Conservation (phyloP, 2,797 vertebrate genomes). For the Heteromormyrus szaboi region DNA sequence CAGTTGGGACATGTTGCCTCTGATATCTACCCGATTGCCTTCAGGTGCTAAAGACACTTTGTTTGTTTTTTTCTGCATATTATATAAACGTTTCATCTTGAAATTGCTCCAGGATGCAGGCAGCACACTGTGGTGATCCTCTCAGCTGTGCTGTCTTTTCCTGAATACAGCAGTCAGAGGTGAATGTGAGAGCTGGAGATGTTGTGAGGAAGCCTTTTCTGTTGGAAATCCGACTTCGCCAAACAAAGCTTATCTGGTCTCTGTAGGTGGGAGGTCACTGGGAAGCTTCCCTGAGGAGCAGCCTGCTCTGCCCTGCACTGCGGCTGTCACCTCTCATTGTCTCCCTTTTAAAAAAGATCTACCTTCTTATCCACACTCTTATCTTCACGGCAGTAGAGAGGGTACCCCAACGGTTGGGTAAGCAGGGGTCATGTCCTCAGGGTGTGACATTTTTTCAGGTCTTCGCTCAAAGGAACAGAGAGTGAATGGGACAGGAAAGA, state of each 20-base stretch:
- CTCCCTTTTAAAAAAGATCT: background rate
- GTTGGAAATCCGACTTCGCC: background rate
- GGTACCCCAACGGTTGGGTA: background rate
- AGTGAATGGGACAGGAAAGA: background rate
- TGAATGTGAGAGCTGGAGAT: background rate
- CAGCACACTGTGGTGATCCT: background rate
- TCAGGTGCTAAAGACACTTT: background rate
- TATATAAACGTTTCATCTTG: background rate
- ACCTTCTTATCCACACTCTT: background rate
- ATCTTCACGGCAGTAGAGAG: background rate
- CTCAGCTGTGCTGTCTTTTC: background rate
- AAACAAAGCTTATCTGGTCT: conserved; percentile 2
- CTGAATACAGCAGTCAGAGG: background rate
- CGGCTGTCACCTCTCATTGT: background rate
- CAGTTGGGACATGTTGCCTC: background rate
- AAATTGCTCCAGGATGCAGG: background rate
- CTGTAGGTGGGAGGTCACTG: background rate
- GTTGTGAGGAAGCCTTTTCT: background rate
- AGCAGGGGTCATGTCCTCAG: background rate
- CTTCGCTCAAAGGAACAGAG: background rate
- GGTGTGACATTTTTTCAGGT: background rate
- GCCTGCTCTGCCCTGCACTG: background rate
- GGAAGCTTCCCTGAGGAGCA: conserved; percentile 6
- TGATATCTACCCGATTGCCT: background rate
- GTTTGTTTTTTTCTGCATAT: background rate